Conservation (phyloP, 2,888 invertebrate genomes). For the Meandrusa payeni region DNA sequence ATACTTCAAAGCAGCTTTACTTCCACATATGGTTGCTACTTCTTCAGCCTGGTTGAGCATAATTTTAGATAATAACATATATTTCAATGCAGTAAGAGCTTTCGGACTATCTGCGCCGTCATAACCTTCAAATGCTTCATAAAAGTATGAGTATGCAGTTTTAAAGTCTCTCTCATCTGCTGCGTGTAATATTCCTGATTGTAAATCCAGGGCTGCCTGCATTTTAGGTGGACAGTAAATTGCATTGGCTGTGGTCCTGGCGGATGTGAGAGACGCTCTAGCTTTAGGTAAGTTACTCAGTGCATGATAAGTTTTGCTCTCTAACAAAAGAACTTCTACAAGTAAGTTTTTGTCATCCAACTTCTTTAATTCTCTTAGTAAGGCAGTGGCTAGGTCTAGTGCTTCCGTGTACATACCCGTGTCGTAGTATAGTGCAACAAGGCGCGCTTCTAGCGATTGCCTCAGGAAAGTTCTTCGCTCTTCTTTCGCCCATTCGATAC, state of each 20-base stretch:
- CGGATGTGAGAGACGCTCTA: constrained; percentile 97
- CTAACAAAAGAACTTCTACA: constrained; percentile 98
- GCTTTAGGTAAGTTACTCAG: constrained; percentile 98
- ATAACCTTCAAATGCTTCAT: constrained; percentile 99
- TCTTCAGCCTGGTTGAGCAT: constrained; percentile 98
- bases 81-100: constrained; percentile 97
- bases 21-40: constrained; percentile 96
- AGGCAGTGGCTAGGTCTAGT: constrained; percentile 89
- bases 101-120: constrained; percentile 96
- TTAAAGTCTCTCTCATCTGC: constrained; percentile 99
- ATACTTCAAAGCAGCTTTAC: constrained; percentile 98
- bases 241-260: constrained; percentile 99
- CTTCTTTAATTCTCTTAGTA: constrained; percentile 98
- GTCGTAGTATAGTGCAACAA: constrained; percentile 97
- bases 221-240: constrained; percentile 99
- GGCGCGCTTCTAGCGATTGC: constrained; percentile 96
- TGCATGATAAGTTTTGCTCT: constrained; percentile 99
- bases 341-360: constrained; percentile 99
- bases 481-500: constrained; percentile 99
- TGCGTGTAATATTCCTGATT: constrained; percentile 98
- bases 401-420: constrained; percentile 95
- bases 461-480: constrained; percentile 98
- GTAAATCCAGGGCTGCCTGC: constrained; percentile 98
- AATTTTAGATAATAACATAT: constrained; percentile 99
- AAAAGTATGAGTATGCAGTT: constrained; percentile 99